These are phyloP conservation scores for Idaea dimidiata DNA, from an alignment of 2,888 invertebrate genomes.

Conservation along the genomic window DNA sequence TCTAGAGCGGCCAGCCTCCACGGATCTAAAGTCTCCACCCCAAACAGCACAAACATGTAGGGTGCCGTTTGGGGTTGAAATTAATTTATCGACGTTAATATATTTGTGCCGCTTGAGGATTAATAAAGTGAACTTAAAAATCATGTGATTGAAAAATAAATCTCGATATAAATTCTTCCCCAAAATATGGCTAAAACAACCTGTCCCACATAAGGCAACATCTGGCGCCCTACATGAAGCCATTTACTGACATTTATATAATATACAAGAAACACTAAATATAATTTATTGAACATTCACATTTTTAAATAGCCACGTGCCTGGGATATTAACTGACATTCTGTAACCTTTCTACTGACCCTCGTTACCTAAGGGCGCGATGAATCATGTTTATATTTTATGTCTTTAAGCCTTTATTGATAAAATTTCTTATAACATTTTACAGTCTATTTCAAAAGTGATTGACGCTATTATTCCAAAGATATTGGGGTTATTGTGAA, in stretches of 20 bases:
- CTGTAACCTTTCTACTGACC: constrained; percentile 26
- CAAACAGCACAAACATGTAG: too few species aligned
- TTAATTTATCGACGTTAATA: too few species aligned
- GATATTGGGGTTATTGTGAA: background rate
- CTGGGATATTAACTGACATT: constrained; percentile 24
- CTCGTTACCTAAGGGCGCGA: constrained; percentile 20
- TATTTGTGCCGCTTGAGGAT: too few species aligned
- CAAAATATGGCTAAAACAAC: background rate
- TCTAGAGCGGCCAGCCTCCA: too few species aligned
- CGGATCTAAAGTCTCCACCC: too few species aligned
- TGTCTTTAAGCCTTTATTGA: background rate
- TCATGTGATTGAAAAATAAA: too few species aligned
- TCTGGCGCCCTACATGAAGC: background rate
- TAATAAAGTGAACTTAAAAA: too few species aligned
- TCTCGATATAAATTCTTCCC: background rate
- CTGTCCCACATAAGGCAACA: background rate
- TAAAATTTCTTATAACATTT: background rate
- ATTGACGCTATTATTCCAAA: background rate
- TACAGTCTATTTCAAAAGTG: background rate
- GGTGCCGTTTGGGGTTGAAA: too few species aligned
- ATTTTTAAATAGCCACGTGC: constrained; percentile 18
- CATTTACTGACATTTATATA: constrained; percentile 8
- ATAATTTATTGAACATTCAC: constrained; percentile 11
- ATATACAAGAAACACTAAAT: constrained; percentile 10
- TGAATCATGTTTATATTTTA: background rate